Evolutionary conservation across 2,113 vertebrate species (phyloP).

Genomic region (Donacobius atricapilla): DNA sequence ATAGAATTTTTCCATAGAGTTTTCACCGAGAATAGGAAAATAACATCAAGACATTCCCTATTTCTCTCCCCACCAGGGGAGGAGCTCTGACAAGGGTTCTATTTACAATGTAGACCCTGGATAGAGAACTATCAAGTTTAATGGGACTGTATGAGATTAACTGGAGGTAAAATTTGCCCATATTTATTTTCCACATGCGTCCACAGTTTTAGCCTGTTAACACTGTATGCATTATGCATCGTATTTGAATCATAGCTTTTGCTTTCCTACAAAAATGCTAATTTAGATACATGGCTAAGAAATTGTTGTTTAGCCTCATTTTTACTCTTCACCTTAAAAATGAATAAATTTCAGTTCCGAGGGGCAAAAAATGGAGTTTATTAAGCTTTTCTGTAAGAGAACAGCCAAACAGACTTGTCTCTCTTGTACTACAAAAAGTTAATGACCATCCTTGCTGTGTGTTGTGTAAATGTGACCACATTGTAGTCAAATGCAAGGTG

Average conservation of each 20-base stretch:
- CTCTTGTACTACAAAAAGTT: neutral
- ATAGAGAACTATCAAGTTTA: neutral
- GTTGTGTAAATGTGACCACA: neutral
- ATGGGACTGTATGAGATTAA: neutral
- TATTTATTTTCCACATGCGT: neutral
- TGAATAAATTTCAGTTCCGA: neutral
- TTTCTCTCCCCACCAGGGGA: neutral
- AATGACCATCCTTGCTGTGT: neutral
- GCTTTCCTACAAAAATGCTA: neutral
- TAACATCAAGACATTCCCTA: neutral
- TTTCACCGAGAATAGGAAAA: neutral
- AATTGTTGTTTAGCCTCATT: neutral
- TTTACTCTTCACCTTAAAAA: neutral
- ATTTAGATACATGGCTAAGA: neutral
- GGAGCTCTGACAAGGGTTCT: neutral
- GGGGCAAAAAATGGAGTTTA: neutral
- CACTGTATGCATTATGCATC: fast-evolving
- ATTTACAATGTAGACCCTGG: neutral
- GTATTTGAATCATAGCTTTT: neutral
- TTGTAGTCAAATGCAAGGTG: neutral
- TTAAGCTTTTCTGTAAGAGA: neutral
- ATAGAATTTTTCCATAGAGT: neutral
- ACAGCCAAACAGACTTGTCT: neutral
- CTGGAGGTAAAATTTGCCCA: neutral
- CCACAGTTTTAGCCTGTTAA: neutral